Conservation (phyloP, 2,797 vertebrate species). For the Monodelphis domestica region DNA sequence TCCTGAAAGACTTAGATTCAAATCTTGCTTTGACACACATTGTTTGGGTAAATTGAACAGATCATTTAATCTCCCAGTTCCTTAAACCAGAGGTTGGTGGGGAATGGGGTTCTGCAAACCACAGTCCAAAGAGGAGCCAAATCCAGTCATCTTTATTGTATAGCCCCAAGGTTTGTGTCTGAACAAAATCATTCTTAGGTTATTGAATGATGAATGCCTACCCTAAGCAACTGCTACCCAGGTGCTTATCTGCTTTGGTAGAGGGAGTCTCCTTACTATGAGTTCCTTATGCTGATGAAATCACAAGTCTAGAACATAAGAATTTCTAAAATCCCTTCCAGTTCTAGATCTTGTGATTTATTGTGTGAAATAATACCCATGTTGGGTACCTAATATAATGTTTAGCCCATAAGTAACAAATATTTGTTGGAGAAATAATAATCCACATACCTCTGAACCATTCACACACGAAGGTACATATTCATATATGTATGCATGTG, state of each 20-base stretch:
- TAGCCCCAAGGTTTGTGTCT: not conserved
- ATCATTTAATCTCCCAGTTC: no score
- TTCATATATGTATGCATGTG: not conserved
- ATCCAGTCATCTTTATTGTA: not conserved
- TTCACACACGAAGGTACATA: not conserved
- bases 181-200: not conserved
- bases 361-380: not conserved
- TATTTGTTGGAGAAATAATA: not conserved
- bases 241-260: not conserved
- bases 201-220: not conserved
- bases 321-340: not conserved
- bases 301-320: not conserved
- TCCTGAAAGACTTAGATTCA: not conserved
- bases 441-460: not conserved
- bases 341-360: not conserved
- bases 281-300: not conserved
- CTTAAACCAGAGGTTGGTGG: no score
- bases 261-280: not conserved
- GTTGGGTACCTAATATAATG: not conserved
- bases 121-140: not conserved
- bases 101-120: not conserved
- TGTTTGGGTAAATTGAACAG: not conserved
- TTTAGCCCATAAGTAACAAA: not conserved
- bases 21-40: not conserved
- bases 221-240: not conserved